These are phyloP conservation scores for Danio aesculapii DNA, from an alignment of 2,797 vertebrate genomes.

Conservation along the genomic window DNA sequence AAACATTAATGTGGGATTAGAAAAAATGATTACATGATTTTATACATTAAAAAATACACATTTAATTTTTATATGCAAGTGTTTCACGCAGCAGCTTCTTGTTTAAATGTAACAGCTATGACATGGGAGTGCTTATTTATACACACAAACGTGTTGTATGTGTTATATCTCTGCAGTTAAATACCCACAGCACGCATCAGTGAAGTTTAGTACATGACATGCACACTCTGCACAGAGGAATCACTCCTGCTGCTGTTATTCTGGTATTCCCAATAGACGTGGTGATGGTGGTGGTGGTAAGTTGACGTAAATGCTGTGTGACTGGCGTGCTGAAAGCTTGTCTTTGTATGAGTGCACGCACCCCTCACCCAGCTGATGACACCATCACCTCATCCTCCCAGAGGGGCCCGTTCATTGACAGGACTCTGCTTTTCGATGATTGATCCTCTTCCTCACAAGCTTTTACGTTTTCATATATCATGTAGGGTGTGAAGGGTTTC, in stretches of 20 bases:
- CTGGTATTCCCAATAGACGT: slow-evolving; percentile 72
- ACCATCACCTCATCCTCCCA: slow-evolving; percentile 69
- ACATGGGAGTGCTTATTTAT: neutral
- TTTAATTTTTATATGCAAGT: too few relatives aligned
- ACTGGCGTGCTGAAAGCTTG: slow-evolving; percentile 69
- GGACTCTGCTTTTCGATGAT: slow-evolving; percentile 13
- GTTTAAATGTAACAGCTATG: neutral
- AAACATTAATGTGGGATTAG: neutral
- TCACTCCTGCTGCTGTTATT: slow-evolving; percentile 64
- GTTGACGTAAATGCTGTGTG: slow-evolving; percentile 72
- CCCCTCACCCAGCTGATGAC: slow-evolving; percentile 65
- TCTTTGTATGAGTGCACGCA: slow-evolving; percentile 60
- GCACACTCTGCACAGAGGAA: slow-evolving; percentile 25
- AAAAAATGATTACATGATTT: slow-evolving; percentile 24
- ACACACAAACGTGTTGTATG: slow-evolving; percentile 2
- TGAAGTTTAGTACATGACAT: neutral
- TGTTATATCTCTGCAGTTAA: neutral
- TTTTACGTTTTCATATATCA: neutral
- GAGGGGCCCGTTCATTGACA: slow-evolving; percentile 70
- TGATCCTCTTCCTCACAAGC: neutral
- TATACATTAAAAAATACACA: too few relatives aligned
- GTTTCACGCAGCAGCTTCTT: neutral
- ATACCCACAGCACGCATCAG: neutral
- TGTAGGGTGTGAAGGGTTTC: neutral
- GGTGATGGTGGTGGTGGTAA: slow-evolving; percentile 60